A percentile compares a stretch with the other conserved stretches of the same genome.
Evolutionary conservation across 2,888 invertebrate species (phyloP).

Genomic region (Drosophila pseudotalamancana): DNA sequence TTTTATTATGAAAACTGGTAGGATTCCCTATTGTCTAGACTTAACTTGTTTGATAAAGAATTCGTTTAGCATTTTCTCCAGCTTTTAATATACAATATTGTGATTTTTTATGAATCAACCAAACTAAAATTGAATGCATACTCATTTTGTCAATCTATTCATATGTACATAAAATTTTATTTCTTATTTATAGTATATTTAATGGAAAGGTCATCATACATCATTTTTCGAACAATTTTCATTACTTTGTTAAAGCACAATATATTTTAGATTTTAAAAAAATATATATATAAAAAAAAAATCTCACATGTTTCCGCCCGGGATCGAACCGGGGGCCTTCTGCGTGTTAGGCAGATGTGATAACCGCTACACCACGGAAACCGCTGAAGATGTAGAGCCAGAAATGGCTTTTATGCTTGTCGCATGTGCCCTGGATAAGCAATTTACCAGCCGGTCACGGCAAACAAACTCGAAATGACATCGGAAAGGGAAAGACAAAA

Average conservation of each 20-base stretch:
- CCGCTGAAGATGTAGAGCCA: slow-evolving; percentile 33
- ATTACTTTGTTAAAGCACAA: neutral
- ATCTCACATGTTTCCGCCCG: slow-evolving; percentile 67
- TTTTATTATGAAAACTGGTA: slow-evolving; percentile 7
- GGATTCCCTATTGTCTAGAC: slow-evolving; percentile 15
- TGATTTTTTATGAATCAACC: no score
- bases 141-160: no score
- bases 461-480: slow-evolving; percentile 23
- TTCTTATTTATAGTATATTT: no score
- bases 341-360: slow-evolving; percentile 85
- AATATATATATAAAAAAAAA: slow-evolving; percentile 8
- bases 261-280: slow-evolving; percentile 1
- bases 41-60: slow-evolving; percentile 8
- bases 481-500: slow-evolving; percentile 35
- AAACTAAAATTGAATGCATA: no score
- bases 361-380: slow-evolving; percentile 85
- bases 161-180: no score
- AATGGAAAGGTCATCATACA: no score
- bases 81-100: no score
- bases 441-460: slow-evolving; percentile 3
- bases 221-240: no score
- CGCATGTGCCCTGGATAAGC: neutral
- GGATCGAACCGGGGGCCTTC: slow-evolving; percentile 85
- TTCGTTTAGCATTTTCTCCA: no score
- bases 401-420: slow-evolving; percentile 9